Percentiles rank a stretch among this genome's conserved stretches.
Evolutionary conservation across 2,797 vertebrate species (phyloP).

Genomic region (Tympanoctomys barrerae): DNA sequence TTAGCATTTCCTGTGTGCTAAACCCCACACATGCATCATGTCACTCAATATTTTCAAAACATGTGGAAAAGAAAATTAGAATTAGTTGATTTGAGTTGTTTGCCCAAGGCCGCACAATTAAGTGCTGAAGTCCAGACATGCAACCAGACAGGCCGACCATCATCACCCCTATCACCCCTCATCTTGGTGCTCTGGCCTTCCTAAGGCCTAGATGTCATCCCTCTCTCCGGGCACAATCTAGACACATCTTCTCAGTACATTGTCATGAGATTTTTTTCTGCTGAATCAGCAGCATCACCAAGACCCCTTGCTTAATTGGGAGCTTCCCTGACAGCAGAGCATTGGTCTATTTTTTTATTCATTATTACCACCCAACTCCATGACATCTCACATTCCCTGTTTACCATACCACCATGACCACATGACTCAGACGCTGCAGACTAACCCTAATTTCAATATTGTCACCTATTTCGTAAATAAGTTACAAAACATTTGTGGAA

Average conservation of each 20-base stretch:
- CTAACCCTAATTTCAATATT: constrained; percentile 16
- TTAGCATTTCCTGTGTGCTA: not conserved
- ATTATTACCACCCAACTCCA: not conserved
- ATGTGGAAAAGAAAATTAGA: not conserved
- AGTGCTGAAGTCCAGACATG: not conserved
- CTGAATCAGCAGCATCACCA: not conserved
- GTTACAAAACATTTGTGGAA: not conserved
- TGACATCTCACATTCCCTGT: not conserved
- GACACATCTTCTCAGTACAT: not conserved
- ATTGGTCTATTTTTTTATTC: not conserved
- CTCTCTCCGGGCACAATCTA: not conserved
- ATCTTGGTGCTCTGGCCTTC: not conserved
- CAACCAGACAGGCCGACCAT: not conserved
- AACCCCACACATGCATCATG: not conserved
- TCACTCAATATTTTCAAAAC: constrained; percentile 26
- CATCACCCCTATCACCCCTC: not conserved
- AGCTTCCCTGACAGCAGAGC: not conserved
- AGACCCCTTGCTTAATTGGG: constrained; percentile 15
- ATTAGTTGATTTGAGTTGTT: not conserved
- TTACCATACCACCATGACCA: not conserved
- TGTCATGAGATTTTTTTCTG: not conserved
- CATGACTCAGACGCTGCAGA: not conserved
- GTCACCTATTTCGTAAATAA: constrained; percentile 40
- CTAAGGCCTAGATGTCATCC: not conserved
- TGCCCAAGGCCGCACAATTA: not conserved